phyloP scores from a whole-genome alignment of 2,888 invertebrate genomes.

The Mythimna vitellina region DNA sequence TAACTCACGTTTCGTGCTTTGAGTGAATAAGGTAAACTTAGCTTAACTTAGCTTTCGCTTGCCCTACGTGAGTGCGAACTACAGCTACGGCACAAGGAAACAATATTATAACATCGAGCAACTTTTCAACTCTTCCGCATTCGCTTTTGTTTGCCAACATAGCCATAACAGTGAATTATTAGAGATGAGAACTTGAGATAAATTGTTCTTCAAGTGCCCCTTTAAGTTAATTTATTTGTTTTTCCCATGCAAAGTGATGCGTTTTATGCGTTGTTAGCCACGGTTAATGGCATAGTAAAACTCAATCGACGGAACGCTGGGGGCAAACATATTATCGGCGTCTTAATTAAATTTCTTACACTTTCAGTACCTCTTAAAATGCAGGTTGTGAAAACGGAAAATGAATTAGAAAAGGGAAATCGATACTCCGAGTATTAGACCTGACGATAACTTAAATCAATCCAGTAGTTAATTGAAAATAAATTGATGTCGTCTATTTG shows the following conservation, averaged over 20 bases:
- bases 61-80: constrained; percentile 29
- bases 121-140: constrained; percentile 70
- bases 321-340: constrained; percentile 53
- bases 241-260: constrained; percentile 78
- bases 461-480: not conserved
- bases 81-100: constrained; percentile 59
- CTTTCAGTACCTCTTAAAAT: constrained; percentile 36
- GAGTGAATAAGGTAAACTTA: constrained; percentile 56
- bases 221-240: constrained; percentile 84
- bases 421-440: not conserved
- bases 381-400: constrained; percentile 9
- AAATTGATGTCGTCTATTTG: constrained; percentile 24
- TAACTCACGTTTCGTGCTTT: constrained; percentile 55
- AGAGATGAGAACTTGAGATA: constrained; percentile 73
- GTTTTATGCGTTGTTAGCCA: constrained; percentile 75
- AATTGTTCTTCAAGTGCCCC: constrained; percentile 77
- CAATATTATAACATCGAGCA: constrained; percentile 64
- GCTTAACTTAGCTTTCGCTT: constrained; percentile 41
- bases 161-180: constrained; percentile 79
- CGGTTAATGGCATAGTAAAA: constrained; percentile 72
- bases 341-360: constrained; percentile 58
- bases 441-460: not conserved
- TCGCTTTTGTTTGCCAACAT: constrained; percentile 69
- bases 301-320: constrained; percentile 64
- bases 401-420: constrained; percentile 14